phyloP scores from a whole-genome alignment of 2,113 vertebrate genomes.

The Hippolais icterina region DNA sequence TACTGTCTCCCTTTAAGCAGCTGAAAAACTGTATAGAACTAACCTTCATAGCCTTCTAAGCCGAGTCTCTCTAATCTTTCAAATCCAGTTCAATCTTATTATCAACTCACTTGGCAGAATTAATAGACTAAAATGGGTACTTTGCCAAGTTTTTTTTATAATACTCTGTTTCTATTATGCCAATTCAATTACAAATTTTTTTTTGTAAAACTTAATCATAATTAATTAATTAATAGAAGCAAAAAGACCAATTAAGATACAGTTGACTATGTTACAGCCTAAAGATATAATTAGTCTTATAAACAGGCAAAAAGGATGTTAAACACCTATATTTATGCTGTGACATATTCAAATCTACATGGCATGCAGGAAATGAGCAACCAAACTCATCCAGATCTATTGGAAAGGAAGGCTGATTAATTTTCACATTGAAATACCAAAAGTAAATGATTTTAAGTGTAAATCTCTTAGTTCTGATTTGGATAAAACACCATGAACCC shows the following conservation, averaged over 20 bases:
- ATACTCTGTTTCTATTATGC: not conserved
- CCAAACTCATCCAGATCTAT: not conserved
- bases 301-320: not conserved
- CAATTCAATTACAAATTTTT: not conserved
- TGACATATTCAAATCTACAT: not conserved
- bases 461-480: not conserved
- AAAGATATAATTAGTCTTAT: not conserved
- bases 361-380: not conserved
- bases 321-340: not conserved
- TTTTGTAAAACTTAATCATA: not conserved
- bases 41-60: not conserved
- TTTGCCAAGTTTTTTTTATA: not conserved
- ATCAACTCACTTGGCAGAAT: constrained; percentile 19
- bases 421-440: not conserved
- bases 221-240: not conserved
- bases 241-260: not conserved
- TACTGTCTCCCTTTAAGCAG: not conserved
- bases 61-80: constrained; percentile 7
- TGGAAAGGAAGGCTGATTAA: not conserved
- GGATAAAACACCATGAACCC: not conserved
- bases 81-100: constrained; percentile 50
- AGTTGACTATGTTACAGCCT: not conserved
- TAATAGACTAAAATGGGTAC: not conserved
- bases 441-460: not conserved
- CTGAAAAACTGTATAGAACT: not conserved